Conservation (phyloP, 2,888 invertebrate species). For the Prosapia bicincta region DNA sequence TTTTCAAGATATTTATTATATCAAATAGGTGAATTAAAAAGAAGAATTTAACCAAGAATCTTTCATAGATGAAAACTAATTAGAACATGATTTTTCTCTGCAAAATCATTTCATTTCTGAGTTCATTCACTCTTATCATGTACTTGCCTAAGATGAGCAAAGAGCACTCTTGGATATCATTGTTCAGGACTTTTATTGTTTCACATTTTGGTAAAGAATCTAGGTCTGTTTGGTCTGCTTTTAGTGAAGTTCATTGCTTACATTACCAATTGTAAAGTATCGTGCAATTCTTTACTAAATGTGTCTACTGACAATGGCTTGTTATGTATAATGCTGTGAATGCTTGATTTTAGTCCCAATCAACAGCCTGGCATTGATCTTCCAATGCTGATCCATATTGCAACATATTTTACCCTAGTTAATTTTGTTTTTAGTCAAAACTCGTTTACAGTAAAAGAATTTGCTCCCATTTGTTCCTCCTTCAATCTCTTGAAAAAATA, state of each 20-base stretch:
- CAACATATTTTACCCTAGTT: constrained; percentile 36
- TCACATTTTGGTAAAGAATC: constrained; percentile 2
- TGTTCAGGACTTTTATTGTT: not conserved
- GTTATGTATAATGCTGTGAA: constrained; percentile 13
- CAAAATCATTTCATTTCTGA: not conserved
- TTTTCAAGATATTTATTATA: not conserved
- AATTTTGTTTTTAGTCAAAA: constrained; percentile 30
- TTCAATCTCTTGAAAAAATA: constrained; percentile 34
- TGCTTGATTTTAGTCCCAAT: constrained; percentile 5
- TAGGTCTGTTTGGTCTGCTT: not conserved
- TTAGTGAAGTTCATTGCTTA: constrained; percentile 7
- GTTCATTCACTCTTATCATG: not conserved
- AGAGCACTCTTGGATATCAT: not conserved
- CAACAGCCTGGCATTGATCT: constrained; percentile 13
- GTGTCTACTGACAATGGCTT: constrained; percentile 6
- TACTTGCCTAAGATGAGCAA: not conserved
- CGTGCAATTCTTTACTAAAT: not conserved
- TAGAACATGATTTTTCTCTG: not conserved
- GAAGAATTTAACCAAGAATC: not conserved
- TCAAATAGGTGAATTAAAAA: not conserved
- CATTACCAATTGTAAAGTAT: not conserved
- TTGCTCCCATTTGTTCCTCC: constrained; percentile 22
- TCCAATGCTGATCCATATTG: constrained; percentile 34
- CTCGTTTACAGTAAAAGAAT: constrained; percentile 30
- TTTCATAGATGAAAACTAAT: not conserved